These are phyloP conservation scores for Phrynocephalus vlangalii DNA, from an alignment of 2,797 vertebrate species.

Conservation along the genomic window DNA sequence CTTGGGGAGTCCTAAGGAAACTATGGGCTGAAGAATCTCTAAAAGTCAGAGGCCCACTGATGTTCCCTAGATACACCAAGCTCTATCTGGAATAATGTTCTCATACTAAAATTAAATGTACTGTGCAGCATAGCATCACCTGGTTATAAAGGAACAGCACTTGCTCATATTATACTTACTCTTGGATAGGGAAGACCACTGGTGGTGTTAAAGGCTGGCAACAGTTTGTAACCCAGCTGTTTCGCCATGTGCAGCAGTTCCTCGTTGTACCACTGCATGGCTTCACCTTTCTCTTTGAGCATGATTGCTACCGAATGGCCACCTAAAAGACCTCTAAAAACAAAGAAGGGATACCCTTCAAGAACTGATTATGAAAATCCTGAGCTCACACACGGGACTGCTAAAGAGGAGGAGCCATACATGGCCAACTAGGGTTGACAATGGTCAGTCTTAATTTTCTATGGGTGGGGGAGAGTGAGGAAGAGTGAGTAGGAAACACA, in stretches of 20 bases:
- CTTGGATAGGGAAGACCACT: constrained; percentile 97
- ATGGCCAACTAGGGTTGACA: neutral
- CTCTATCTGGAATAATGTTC: neutral
- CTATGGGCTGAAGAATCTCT: neutral
- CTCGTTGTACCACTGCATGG: constrained; percentile 96
- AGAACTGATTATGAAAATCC: neutral
- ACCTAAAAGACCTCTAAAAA: constrained; percentile 90
- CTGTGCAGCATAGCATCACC: neutral
- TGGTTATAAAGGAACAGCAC: neutral
- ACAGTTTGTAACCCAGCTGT: constrained; percentile 91
- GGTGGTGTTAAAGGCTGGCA: constrained; percentile 98
- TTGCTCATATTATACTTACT: constrained; percentile 80
- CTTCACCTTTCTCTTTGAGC: constrained; percentile 91
- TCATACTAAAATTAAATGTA: neutral
- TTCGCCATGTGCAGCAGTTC: constrained; percentile 97
- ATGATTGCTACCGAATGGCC: constrained; percentile 97
- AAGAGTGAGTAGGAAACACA: neutral
- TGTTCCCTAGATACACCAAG: neutral
- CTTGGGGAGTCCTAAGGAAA: neutral
- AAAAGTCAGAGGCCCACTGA: neutral
- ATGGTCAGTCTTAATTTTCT: neutral
- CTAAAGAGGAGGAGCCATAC: neutral
- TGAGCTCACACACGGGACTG: neutral
- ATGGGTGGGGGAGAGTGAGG: neutral
- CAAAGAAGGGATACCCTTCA: constrained; percentile 46